These are phyloP conservation scores for Bellardia bayeri DNA, from an alignment of 2,888 invertebrate species.

Conservation along the genomic window DNA sequence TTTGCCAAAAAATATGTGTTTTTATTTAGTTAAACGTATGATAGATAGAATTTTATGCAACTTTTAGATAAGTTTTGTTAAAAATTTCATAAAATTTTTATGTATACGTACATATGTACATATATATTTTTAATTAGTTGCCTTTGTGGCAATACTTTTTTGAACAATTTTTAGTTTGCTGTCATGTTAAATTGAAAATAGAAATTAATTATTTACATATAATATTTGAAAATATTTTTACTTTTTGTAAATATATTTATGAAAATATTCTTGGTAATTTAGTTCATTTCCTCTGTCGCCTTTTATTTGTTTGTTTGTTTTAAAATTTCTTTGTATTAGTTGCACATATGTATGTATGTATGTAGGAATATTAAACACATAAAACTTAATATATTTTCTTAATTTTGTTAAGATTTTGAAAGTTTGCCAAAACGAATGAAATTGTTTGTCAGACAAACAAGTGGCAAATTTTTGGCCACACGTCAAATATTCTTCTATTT, in stretches of 20 bases:
- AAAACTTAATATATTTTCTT: constrained; percentile 29
- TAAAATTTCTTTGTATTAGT: constrained; percentile 14
- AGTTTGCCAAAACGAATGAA: constrained; percentile 78
- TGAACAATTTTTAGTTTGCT: not conserved
- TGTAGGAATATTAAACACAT: constrained; percentile 20
- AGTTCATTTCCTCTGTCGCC: constrained; percentile 28
- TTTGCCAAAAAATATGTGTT: constrained; percentile 32
- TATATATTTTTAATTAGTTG: constrained; percentile 22
- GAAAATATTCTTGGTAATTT: constrained; percentile 39
- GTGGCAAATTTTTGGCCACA: constrained; percentile 73
- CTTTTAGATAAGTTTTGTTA: not conserved
- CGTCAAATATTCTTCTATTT: constrained; percentile 42
- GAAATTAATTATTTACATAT: too few relatives aligned
- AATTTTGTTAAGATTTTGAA: constrained; percentile 77
- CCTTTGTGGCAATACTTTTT: not conserved
- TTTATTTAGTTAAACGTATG: not conserved
- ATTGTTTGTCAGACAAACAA: constrained; percentile 73
- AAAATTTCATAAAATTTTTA: too few relatives aligned
- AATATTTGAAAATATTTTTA: constrained; percentile 10
- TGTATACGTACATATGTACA: too few relatives aligned
- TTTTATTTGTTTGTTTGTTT: constrained; percentile 33
- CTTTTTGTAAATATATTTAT: not conserved
- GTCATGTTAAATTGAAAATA: not conserved
- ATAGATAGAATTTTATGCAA: not conserved
- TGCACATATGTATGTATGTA: not conserved